Evolutionary conservation across 2,797 vertebrate genomes (phyloP).

Genomic region (Crocidura indochinensis): DNA sequence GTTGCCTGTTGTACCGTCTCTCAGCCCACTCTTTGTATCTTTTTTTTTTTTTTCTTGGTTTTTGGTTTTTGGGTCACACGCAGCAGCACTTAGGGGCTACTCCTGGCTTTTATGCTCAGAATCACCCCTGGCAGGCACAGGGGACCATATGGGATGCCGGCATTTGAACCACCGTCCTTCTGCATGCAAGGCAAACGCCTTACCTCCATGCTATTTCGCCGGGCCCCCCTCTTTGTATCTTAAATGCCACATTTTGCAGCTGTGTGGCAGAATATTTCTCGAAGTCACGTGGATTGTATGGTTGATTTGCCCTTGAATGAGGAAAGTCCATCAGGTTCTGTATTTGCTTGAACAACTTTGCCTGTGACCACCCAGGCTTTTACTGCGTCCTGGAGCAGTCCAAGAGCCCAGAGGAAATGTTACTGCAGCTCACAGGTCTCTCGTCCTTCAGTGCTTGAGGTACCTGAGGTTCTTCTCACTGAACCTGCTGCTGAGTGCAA

Average conservation of each 20-base stretch:
- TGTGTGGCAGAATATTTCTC: conserved; percentile 23
- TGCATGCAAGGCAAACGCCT: no score
- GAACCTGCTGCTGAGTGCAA: conserved; percentile 21
- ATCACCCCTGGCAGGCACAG: no score
- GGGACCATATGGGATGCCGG: no score
- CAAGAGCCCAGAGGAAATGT: not conserved
- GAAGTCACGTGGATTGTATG: not conserved
- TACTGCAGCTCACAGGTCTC: not conserved
- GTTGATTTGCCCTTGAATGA: not conserved
- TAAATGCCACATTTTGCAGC: not conserved
- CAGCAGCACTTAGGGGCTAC: no score
- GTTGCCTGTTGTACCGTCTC: no score
- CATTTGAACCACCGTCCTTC: no score
- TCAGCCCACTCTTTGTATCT: no score
- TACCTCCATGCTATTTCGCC: no score
- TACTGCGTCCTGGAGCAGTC: not conserved
- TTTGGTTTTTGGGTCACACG: no score
- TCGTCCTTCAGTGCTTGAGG: not conserved
- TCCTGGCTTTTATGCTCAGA: no score
- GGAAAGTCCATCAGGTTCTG: not conserved
- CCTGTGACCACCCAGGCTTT: not conserved
- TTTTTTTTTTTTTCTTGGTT: no score
- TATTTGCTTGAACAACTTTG: not conserved
- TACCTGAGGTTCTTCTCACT: not conserved
- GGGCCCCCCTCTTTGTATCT: not conserved